These are phyloP conservation scores for Netelia virgata DNA, from an alignment of 2,888 invertebrate species.

Conservation along the genomic window DNA sequence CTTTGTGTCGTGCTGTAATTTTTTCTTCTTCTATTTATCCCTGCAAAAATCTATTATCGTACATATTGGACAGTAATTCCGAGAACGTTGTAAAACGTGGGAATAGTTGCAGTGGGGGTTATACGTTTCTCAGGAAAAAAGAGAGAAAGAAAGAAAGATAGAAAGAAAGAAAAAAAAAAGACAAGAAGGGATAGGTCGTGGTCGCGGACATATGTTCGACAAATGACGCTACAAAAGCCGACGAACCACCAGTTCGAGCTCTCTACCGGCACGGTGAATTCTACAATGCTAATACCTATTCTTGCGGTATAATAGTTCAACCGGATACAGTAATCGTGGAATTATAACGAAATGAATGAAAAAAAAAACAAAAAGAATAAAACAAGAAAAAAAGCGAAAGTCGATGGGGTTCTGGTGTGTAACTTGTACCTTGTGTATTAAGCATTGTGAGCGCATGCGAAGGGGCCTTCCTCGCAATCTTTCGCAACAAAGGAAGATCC, in stretches of 20 bases:
- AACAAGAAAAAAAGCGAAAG: slow-evolving; percentile 45
- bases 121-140: slow-evolving; percentile 20
- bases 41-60: slow-evolving; percentile 44
- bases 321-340: slow-evolving; percentile 63
- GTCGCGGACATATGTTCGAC: slow-evolving; percentile 55
- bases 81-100: slow-evolving; percentile 39
- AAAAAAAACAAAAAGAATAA: slow-evolving; percentile 30
- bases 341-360: slow-evolving; percentile 51
- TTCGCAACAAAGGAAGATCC: slow-evolving; percentile 41
- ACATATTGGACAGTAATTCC: neutral
- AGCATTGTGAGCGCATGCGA: neutral
- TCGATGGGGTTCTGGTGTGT: slow-evolving; percentile 44
- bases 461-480: slow-evolving; percentile 13
- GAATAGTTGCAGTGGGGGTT: slow-evolving; percentile 19
- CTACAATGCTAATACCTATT: slow-evolving; percentile 14
- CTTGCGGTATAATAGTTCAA: slow-evolving; percentile 25
- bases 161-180: slow-evolving; percentile 4
- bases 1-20: neutral
- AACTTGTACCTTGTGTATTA: neutral
- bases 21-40: slow-evolving; percentile 18
- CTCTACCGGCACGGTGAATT: slow-evolving; percentile 10
- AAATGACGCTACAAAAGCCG: slow-evolving; percentile 54
- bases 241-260: slow-evolving; percentile 15
- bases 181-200: slow-evolving; percentile 60
- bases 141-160: slow-evolving; percentile 15